Conservation (phyloP, 1,140 invertebrate species). For the Grapholita molesta region DNA sequence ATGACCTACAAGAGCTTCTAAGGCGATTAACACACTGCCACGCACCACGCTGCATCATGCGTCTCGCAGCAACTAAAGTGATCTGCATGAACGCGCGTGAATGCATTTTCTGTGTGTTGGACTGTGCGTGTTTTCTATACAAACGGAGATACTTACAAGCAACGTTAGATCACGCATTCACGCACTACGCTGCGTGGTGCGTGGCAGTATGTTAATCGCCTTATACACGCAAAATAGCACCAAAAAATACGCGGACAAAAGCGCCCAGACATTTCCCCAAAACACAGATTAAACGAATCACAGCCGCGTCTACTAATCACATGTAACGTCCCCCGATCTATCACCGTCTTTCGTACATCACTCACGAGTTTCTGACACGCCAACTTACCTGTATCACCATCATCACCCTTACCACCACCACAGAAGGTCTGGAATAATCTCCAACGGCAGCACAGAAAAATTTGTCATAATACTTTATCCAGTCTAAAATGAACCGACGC, state of each 20-base stretch:
- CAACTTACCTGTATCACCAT: constrained; percentile 13
- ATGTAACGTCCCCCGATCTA: constrained; percentile 55
- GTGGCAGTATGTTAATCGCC: no score
- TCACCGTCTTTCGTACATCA: constrained; percentile 60
- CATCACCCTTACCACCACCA: constrained; percentile 23
- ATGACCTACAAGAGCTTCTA: no score
- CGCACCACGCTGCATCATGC: no score
- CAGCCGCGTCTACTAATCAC: constrained; percentile 60
- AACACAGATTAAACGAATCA: background rate
- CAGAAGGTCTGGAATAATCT: constrained; percentile 32
- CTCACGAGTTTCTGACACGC: constrained; percentile 39
- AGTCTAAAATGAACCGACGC: constrained; percentile 32
- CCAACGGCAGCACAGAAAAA: constrained; percentile 20
- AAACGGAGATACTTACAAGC: no score
- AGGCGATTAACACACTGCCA: no score
- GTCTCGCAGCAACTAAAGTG: no score
- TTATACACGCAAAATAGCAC: background rate
- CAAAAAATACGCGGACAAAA: background rate
- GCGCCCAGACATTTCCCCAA: background rate
- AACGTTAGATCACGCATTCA: no score
- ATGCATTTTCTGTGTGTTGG: no score
- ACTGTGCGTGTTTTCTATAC: no score
- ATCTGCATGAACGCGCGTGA: no score
- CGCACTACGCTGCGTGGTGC: no score
- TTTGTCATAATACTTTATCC: constrained; percentile 30